Conservation (phyloP, 2,113 vertebrate genomes). For the Brachyistius frenatus region DNA sequence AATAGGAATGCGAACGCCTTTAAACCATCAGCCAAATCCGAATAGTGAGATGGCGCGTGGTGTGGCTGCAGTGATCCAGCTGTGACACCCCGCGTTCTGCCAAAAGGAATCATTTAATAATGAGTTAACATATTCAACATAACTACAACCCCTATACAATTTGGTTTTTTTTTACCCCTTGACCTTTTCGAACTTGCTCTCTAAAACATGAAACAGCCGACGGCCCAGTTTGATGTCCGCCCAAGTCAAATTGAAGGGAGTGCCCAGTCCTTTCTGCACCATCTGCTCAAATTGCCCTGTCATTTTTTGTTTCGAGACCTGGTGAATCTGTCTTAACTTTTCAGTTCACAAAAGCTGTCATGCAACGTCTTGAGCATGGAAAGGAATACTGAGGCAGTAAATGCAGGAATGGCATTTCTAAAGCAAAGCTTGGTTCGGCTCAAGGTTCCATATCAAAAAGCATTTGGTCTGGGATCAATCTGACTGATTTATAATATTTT, state of each 20-base stretch:
- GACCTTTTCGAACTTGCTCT: no score
- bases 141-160: no score
- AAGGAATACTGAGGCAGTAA: constrained; percentile 10
- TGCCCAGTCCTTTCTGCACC: constrained; percentile 4
- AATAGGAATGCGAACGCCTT: no score
- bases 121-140: no score
- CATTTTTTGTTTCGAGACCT: background rate
- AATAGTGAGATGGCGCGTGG: no score
- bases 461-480: background rate
- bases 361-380: background rate
- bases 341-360: constrained; percentile 1
- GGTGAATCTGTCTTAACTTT: constrained; percentile 4
- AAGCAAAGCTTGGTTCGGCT: constrained; percentile 16
- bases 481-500: constrained; percentile 14
- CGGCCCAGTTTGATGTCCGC: background rate
- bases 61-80: no score
- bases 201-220: no score
- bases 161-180: no score
- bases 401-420: constrained; percentile 22
- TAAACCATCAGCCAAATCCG: no score
- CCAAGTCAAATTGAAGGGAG: constrained; percentile 15
- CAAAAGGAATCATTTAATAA: no score
- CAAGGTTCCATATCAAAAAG: constrained; percentile 24
- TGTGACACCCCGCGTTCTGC: no score
- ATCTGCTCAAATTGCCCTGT: constrained; percentile 2